Conservation (phyloP, 2,888 invertebrate species). For the Campoplex nolae region DNA sequence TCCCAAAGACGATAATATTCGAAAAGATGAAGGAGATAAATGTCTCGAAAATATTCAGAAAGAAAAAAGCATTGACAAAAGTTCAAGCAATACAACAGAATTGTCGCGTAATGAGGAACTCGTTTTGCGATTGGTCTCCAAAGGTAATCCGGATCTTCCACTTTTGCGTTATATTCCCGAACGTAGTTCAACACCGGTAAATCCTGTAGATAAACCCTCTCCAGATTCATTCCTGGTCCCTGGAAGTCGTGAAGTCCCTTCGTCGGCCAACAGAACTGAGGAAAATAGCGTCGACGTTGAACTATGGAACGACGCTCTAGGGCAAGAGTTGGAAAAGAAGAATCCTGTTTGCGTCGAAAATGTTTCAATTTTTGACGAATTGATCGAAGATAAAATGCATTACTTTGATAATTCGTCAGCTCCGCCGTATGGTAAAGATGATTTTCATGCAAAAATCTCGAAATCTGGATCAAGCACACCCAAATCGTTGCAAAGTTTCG, state of each 20-base stretch:
- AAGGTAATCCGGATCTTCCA: conserved; percentile 75
- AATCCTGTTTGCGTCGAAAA: conserved; percentile 72
- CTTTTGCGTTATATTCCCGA: conserved; percentile 77
- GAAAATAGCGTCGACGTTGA: conserved; percentile 74
- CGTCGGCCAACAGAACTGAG: conserved; percentile 25
- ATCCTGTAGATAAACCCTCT: neutral
- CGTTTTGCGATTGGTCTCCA: conserved; percentile 75
- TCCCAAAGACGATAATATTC: neutral
- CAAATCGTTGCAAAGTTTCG: conserved; percentile 40
- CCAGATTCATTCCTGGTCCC: conserved; percentile 25
- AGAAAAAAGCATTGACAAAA: conserved; percentile 8
- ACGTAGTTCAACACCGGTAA: conserved; percentile 53
- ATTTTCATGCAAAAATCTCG: conserved; percentile 66
- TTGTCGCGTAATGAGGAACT: conserved; percentile 70
- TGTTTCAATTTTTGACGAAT: conserved; percentile 66
- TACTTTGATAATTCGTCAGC: conserved; percentile 23
- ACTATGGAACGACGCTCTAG: conserved; percentile 80
- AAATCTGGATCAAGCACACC: conserved; percentile 39
- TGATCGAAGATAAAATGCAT: conserved; percentile 32
- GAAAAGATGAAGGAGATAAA: conserved; percentile 30
- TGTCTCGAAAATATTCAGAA: neutral
- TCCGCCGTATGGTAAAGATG: conserved; percentile 60
- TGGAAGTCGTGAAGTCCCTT: conserved; percentile 31
- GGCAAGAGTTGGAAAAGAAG: conserved; percentile 78
- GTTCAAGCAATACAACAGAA: conserved; percentile 11